A percentile compares a stretch with the other conserved stretches of the same genome.
phyloP scores from a whole-genome alignment of 2,113 vertebrate species.

The Lynx canadensis region DNA sequence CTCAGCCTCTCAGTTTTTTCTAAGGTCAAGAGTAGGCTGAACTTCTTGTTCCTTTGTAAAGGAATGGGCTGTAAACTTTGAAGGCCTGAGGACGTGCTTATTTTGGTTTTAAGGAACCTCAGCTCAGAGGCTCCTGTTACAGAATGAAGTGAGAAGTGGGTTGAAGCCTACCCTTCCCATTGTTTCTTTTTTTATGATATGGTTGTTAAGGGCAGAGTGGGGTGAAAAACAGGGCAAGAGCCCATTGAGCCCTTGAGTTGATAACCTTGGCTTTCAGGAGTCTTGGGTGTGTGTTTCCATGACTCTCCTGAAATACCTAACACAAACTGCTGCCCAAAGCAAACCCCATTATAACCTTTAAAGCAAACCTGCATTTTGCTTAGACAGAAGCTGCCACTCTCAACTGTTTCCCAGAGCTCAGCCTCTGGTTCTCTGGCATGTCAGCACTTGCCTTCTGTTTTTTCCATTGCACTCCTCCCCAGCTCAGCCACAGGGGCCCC shows the following conservation, averaged over 20 bases:
- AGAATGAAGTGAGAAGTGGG: constrained; percentile 49
- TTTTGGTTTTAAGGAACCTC: constrained; percentile 43
- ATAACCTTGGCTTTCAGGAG: constrained; percentile 66
- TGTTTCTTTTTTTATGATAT: constrained; percentile 51
- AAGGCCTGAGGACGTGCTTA: neutral
- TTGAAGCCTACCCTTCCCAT: neutral
- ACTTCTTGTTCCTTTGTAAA: neutral
- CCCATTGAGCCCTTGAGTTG: constrained; percentile 30
- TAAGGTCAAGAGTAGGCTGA: constrained; percentile 10
- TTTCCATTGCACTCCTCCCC: constrained; percentile 54
- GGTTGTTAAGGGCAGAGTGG: constrained; percentile 58
- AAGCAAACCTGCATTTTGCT: constrained; percentile 6
- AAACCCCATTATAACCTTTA: neutral
- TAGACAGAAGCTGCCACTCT: neutral
- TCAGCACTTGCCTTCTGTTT: constrained; percentile 66
- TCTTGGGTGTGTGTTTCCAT: neutral
- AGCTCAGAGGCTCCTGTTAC: constrained; percentile 9
- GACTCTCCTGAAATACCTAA: constrained; percentile 9
- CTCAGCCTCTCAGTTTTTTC: neutral
- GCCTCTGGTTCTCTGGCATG: neutral
- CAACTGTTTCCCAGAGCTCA: neutral
- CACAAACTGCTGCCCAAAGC: neutral
- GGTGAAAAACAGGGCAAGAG: constrained; percentile 65
- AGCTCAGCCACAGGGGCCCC: constrained; percentile 40
- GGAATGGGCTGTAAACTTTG: constrained; percentile 8